phyloP scores from a whole-genome alignment of 2,113 vertebrate species.

The Prinia subflava region DNA sequence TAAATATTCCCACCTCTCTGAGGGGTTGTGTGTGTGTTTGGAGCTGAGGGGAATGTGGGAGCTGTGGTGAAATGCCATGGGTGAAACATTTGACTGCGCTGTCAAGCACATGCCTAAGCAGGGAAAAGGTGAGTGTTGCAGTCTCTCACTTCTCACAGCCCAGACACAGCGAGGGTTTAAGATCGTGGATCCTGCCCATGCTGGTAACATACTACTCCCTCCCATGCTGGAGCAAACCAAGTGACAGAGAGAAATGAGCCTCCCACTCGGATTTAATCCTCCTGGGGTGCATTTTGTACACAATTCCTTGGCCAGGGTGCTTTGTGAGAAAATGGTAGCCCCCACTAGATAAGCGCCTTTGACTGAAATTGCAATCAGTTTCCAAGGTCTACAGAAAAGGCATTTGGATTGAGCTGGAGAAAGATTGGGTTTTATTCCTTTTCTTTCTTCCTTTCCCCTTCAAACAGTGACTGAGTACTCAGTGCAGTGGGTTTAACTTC shows the following conservation, averaged over 20 bases:
- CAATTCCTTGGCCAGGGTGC: neutral
- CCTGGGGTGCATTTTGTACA: neutral
- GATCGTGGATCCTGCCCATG: neutral
- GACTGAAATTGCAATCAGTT: constrained; percentile 14
- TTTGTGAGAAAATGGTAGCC: neutral
- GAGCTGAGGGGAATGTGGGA: neutral
- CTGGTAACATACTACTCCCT: neutral
- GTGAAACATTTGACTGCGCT: neutral
- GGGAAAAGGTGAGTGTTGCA: neutral
- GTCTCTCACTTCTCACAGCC: neutral
- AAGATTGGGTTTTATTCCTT: neutral
- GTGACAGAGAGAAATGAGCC: neutral
- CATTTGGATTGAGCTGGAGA: neutral
- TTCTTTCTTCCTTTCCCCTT: constrained; percentile 14
- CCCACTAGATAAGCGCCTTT: neutral
- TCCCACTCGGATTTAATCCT: neutral
- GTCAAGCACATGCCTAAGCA: neutral
- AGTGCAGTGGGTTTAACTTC: constrained; percentile 40
- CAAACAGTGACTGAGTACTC: constrained; percentile 31
- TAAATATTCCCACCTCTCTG: neutral
- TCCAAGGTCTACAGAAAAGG: neutral
- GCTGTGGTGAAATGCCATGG: neutral
- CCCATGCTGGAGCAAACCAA: neutral
- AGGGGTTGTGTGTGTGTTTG: neutral
- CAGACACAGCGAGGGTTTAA: neutral